Conservation (phyloP, 2,888 invertebrate species). For the Noctua janthe region DNA sequence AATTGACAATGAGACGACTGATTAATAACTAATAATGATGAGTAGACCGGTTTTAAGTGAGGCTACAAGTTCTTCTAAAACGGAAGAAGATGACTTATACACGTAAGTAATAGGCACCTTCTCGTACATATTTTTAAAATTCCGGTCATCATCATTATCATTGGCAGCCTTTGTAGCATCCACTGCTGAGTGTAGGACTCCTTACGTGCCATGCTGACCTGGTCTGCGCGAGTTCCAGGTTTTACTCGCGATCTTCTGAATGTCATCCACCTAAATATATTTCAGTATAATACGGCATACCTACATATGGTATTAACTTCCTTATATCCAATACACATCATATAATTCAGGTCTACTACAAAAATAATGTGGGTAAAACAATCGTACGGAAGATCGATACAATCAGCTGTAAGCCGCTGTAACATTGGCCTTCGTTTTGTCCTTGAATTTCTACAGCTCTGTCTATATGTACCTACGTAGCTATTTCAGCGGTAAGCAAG, state of each 20-base stretch:
- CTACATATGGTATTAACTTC: not conserved
- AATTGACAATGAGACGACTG: constrained; percentile 20
- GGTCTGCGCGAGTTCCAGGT: not conserved
- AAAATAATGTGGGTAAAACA: constrained; percentile 14
- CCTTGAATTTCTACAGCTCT: constrained; percentile 43
- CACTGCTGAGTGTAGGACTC: not conserved
- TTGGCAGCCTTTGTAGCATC: no score
- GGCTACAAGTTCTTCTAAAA: constrained; percentile 79
- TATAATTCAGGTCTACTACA: not conserved
- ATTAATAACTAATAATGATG: constrained; percentile 72
- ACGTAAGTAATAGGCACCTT: constrained; percentile 77
- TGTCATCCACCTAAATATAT: not conserved
- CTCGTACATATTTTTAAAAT: not conserved
- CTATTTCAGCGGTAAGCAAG: constrained; percentile 1
- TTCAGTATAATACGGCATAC: not conserved
- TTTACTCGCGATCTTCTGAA: not conserved
- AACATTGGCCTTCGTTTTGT: constrained; percentile 41
- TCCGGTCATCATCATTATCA: not conserved
- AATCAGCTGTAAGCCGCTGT: constrained; percentile 54
- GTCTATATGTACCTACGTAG: not conserved
- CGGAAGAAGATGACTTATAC: constrained; percentile 82
- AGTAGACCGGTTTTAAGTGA: constrained; percentile 79
- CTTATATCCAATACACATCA: not conserved
- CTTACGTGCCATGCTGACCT: not conserved
- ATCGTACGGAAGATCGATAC: constrained; percentile 53